Evolutionary conservation across 1,140 invertebrate genomes (phyloP), one percentile per base, ranked within the genome.

Genomic region (Drosophila lacertosa): DNA sequence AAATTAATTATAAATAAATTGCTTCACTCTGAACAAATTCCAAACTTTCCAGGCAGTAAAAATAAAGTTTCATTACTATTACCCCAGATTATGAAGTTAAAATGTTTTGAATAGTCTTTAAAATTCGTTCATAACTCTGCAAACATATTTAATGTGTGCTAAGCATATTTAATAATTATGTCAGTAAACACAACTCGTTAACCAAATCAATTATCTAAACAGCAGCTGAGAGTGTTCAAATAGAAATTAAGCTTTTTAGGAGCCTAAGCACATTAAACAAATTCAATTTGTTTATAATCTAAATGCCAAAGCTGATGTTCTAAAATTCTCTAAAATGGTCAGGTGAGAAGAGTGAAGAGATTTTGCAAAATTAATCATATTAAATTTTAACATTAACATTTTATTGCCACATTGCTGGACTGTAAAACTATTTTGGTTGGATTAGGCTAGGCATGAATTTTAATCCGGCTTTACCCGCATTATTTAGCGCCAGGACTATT

Each of bases 401-500:
- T 44, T 44, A 22, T 26, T 7, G 13, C 22, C 13, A 48, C 2
- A 24, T 10, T n/a, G 24, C 7, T 13, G n/a, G n/a, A 11, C 44
- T 47, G 5, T 6, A 47, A 47, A 15, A 18, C 15, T 40, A 16
- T 33, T 51, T 51, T 33, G 29, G 11, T 15, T 18, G 26, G 26
- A 51, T 51, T 33, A 35, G 16, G 11, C 9, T 51, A 39, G 37
- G 35, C 44, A 33, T 33, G 18, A 44, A 51, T 40, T 35, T 40
- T 44, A 45, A 63, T 53, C 22, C 10, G 32, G 29, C 62, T 37
- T 66, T 53, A 26, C 16, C 39, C 59, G 33, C 35, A 55, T 69
- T 65, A 70, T 37, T 44, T 32, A 54, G 15, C 32, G 50, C 18
- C 48, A 55, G 47, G 66, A 48, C 62, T 55, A 63, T 55, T 55